A percentile compares a stretch with the other conserved stretches of the same genome.
Conservation (phyloP, 2,888 invertebrate species). For the Dolichopus griseipennis region DNA sequence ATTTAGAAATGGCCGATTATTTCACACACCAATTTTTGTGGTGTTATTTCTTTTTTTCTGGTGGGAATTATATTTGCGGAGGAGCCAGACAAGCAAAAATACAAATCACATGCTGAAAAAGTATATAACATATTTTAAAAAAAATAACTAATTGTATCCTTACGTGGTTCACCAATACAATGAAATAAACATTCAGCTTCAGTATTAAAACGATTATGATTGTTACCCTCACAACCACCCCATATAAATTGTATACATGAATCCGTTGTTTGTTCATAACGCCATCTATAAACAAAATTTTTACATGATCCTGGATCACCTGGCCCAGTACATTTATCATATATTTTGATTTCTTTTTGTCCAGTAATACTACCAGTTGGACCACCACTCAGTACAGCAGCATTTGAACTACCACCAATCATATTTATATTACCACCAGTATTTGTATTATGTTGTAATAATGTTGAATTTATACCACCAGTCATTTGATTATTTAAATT, state of each 20-base stretch:
- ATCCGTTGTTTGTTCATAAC: slow-evolving; percentile 50
- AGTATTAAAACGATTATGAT: slow-evolving; percentile 57
- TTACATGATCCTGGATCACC: slow-evolving; percentile 52
- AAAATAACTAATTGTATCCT: slow-evolving; percentile 31
- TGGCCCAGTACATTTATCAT: slow-evolving; percentile 42
- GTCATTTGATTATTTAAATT: not conserved
- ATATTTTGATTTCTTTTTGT: slow-evolving; percentile 35
- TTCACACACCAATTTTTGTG: too few species aligned
- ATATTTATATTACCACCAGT: not conserved
- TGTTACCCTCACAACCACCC: slow-evolving; percentile 61
- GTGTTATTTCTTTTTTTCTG: too few species aligned
- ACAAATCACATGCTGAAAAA: too few species aligned
- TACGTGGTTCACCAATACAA: slow-evolving; percentile 53
- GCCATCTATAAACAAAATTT: slow-evolving; percentile 59
- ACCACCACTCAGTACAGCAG: slow-evolving; percentile 12
- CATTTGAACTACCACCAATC: slow-evolving; percentile 13
- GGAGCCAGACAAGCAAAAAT: too few species aligned
- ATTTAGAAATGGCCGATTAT: too few species aligned
- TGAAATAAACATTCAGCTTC: slow-evolving; percentile 57
- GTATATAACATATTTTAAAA: too few species aligned
- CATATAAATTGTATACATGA: slow-evolving; percentile 56
- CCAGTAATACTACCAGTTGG: slow-evolving; percentile 18
- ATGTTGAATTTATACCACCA: slow-evolving; percentile 4
- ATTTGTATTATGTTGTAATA: not conserved
- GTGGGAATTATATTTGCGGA: too few species aligned